A percentile compares a stretch with the other conserved stretches of the same genome.
Conservation (phyloP, 2,113 vertebrate genomes). For the Nansenia antarctica region DNA sequence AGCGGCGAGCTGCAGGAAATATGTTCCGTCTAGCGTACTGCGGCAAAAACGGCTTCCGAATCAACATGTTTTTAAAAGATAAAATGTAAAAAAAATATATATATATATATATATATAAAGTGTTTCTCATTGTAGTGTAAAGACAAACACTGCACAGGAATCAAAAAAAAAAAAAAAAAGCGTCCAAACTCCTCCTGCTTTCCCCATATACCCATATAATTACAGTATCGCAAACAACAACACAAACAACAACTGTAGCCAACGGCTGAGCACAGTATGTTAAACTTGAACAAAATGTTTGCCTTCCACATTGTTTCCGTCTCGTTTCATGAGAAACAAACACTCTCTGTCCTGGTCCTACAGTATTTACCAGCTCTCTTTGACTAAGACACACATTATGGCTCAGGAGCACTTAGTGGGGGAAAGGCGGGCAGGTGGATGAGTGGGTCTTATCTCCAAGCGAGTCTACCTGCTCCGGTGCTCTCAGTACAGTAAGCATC, state of each 20-base stretch:
- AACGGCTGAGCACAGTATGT: background rate
- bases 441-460: conserved; percentile 54
- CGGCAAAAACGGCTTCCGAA: too few relatives aligned
- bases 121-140: too few relatives aligned
- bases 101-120: too few relatives aligned
- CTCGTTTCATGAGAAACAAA: conserved; percentile 56
- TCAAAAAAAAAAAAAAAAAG: too few relatives aligned
- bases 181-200: too few relatives aligned
- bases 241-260: background rate
- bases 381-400: conserved; percentile 46
- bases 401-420: conserved; percentile 52
- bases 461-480: conserved; percentile 41
- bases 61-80: too few relatives aligned
- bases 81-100: too few relatives aligned
- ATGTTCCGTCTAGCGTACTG: too few relatives aligned
- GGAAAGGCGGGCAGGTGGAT: conserved; percentile 34
- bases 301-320: conserved; percentile 45
- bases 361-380: conserved; percentile 45
- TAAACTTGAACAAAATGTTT: conserved; percentile 16
- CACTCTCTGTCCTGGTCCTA: conserved; percentile 25
- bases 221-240: background rate
- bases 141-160: too few relatives aligned
- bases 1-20: too few relatives aligned
- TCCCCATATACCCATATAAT: too few relatives aligned
- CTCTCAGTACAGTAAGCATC: conserved; percentile 42